Base-by-base conservation (phyloP, 2,113 vertebrate genomes). In the Paedocypris sp. region DNA sequence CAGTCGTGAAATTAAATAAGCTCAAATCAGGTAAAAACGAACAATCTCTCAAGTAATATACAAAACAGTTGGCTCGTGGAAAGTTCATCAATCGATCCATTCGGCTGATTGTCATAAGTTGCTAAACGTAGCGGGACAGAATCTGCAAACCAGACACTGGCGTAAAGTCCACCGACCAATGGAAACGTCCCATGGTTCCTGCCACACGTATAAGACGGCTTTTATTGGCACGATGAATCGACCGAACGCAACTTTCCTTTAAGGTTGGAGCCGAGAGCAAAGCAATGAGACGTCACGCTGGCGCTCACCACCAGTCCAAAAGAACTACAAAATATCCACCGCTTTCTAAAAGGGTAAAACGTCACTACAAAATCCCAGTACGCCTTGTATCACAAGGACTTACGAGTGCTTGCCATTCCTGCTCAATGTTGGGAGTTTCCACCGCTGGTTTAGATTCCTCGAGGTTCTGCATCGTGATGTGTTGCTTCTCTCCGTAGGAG, bases 101-200 rank as follows among this genome's bases (percentile, higher is more conserved):
- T 79, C 85, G 86, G 82, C 87, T 92, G 90, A 91, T 92, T 91
- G 89, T 91, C 90, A 88, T 86, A 88, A 88, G 89, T 89, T 90
- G 87, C 85, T 71, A 88, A 77, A 49, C 61, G 69, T 68, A 73
- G 59, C 67, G n/a, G 54, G 58, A 73, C 60, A 67, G 49, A 48
- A 22, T 53, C 39, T 53, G 42, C 20, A 60, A 18, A 64, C 41
- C 35, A 18, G 28, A 56, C 29, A 56, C 33, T 47, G 53, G 15
- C 19, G 15, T 0, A 20, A 56, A 4, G 22, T 56, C 42, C 28
- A 19, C 39, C 8, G 29, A 42, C 29, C 11, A 43, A 58, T 79
- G 80, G 84, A 57, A 15, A 45, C 15, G 54, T 68, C 22, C 43
- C 38, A 45, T 33, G 45, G 29, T 35, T 66, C 51, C 28, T 36